These are phyloP conservation scores for Abrostola tripartita DNA, from an alignment of 2,888 invertebrate genomes.

Conservation along the genomic window DNA sequence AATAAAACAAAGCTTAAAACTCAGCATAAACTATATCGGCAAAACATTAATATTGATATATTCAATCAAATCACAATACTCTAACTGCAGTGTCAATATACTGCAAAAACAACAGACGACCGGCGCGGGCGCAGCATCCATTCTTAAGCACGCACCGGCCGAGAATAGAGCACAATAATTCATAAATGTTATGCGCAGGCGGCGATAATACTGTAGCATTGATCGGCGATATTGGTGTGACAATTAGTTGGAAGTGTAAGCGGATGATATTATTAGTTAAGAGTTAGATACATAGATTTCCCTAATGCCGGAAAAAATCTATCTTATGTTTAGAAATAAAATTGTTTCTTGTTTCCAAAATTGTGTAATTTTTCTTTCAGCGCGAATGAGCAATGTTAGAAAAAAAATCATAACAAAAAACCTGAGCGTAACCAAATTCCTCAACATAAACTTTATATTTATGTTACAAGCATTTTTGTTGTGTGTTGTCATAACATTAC, in stretches of 20 bases:
- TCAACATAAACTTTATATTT: too few species aligned
- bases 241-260: conserved; percentile 23
- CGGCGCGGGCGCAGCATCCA: conserved; percentile 62
- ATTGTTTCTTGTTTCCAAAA: too few species aligned
- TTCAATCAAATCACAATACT: conserved; percentile 21
- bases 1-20: background rate
- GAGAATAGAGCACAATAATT: conserved; percentile 85
- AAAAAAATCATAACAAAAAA: too few species aligned
- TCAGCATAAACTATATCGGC: background rate
- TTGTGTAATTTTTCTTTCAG: too few species aligned
- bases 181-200: conserved; percentile 79
- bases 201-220: conserved; percentile 68
- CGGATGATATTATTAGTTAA: too few species aligned
- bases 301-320: too few species aligned
- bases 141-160: conserved; percentile 76
- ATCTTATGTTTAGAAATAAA: too few species aligned
- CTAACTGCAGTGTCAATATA: conserved; percentile 39
- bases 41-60: conserved; percentile 7
- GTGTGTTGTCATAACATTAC: too few species aligned
- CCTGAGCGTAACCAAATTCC: too few species aligned
- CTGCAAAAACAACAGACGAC: conserved; percentile 39
- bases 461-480: too few species aligned
- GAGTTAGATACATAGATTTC: background rate
- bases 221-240: conserved; percentile 49
- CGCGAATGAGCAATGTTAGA: too few species aligned